Base-by-base conservation (phyloP, 2,888 invertebrate species). In the Diplazon laetatorius region DNA sequence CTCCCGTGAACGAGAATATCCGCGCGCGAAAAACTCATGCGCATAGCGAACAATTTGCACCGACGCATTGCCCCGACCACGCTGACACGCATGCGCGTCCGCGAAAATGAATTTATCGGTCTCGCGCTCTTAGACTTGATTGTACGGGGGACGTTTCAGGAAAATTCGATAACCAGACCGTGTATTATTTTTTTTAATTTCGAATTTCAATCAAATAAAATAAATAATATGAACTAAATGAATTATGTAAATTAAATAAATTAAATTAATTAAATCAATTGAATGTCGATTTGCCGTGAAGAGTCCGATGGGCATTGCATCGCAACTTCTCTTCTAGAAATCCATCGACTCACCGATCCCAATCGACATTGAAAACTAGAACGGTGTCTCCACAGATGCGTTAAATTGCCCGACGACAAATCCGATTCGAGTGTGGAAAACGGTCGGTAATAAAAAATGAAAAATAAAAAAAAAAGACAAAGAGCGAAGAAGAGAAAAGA, bases 401-500 rank as follows among this genome's bases (percentile, higher is more conserved):
- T 18, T 16, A 35, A 30, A 65, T 37, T 8, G 60, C 37, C 16
- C 35, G 63, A 63, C 18, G 8, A 50, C 4, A 20, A 30, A 14
- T 46, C 10, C 16, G 18, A 6, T 9, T n/a, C 16, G 1, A 50
- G 37, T 22, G 37, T 39, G 2, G n/a, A 22, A 22, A 37, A 16
- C 18, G n/a, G 37, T 12, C 18, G 12, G 12, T n/a, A 46, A 35
- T 48, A 30, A 48, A 69, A 57, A 25, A 35, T 72, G 63, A 65
- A 50, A 59, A 46, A 52, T 22, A 62, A 14, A 39, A 12, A 52
- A 42, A 60, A 72, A 20, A 50, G 60, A 50, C 25, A 46, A 20
- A 46, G 48, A n/a, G 30, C 30, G 30, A 30, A 30, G 30, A 6
- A 30, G 6, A 30, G 30, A 6, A 30, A 6, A 30, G 30, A 30